Evolutionary conservation across 2,888 invertebrate species (phyloP).

Genomic region (Vesta saturnalis): DNA sequence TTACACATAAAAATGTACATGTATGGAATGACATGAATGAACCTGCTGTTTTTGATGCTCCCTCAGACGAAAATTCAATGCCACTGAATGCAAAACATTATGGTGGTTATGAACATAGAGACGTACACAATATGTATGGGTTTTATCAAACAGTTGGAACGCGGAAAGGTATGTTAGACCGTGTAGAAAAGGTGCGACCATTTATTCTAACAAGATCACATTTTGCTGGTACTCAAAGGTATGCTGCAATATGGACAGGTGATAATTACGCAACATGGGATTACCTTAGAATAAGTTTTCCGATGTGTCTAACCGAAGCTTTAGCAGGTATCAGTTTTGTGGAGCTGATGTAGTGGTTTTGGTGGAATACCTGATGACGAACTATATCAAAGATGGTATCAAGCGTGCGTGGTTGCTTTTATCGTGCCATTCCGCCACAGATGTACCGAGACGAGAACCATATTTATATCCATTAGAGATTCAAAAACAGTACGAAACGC

Average conservation of each 20-base stretch:
- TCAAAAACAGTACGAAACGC: conserved; percentile 75
- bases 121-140: conserved; percentile 95
- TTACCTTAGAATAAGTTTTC: conserved; percentile 85
- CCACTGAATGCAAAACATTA: conserved; percentile 89
- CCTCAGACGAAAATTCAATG: conserved; percentile 94
- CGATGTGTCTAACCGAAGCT: conserved; percentile 92
- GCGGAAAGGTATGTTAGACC: conserved; percentile 66
- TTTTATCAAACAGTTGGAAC: conserved; percentile 71
- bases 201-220: conserved; percentile 92
- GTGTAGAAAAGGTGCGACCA: conserved; percentile 80
- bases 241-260: conserved; percentile 96
- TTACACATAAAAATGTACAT: conserved; percentile 79
- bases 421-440: conserved; percentile 96
- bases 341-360: conserved; percentile 98
- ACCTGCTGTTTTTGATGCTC: conserved; percentile 91
- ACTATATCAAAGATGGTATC: conserved; percentile 95
- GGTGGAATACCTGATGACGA: conserved; percentile 95
- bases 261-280: conserved; percentile 97
- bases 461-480: conserved; percentile 87
- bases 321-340: conserved; percentile 90
- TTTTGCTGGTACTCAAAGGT: conserved; percentile 94
- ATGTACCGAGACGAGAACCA: conserved; percentile 96
- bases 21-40: conserved; percentile 99
- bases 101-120: conserved; percentile 83
- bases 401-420: conserved; percentile 95